Evolutionary conservation across 1,140 invertebrate genomes (phyloP), one percentile per base, ranked within the genome.

Genomic region (Nixonia krombeini): DNA sequence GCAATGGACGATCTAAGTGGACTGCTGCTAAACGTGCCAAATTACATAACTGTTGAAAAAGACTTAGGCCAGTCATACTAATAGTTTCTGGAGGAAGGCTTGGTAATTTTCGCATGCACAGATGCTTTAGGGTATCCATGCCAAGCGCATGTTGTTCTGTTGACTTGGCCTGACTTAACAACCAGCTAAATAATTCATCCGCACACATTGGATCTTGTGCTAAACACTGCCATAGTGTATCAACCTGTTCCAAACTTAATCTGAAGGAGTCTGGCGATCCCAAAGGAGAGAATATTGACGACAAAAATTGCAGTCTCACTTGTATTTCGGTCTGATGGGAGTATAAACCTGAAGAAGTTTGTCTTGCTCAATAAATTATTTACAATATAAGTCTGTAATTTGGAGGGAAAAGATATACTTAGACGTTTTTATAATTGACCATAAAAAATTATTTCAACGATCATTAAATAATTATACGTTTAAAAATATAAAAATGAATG

Each of bases 131-230:
- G 0, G 94, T 93, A 52, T 96, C 94, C 47, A 94, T 86, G 1
- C 92, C 92, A 0, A 98, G 83, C 0, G 95, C 95, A 84, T 97
- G 95, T 66, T 94, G 91, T 41, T 97, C 95, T n/a, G 93, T 91
- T 0, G 91, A 91, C 78, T 95, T 95, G 0, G 94, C 93, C 83
- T 98, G 95, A 9, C 91, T 92, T 4, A 96, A 86, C 26, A 98
- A 84, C 96, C 96, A 98, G 61, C 91, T 94, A 75, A 97, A 96
- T 10, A 97, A 88, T 72, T 97, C 96, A 79, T 98, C 95, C 0
- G 92, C 90, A 72, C 93, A 95, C 53, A 93, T 91, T 0, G 88
- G 80, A 81, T 96, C 92, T 29, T 91, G 90, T 0, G 94, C 94
- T 18, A 98, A 85, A 84, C 95, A 97, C 56, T 92, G 89, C 96